A percentile compares a stretch with the other conserved stretches of the same genome.
Evolutionary conservation across 2,888 invertebrate genomes (phyloP).

Genomic region (Pristionchus fissidentatus): DNA sequence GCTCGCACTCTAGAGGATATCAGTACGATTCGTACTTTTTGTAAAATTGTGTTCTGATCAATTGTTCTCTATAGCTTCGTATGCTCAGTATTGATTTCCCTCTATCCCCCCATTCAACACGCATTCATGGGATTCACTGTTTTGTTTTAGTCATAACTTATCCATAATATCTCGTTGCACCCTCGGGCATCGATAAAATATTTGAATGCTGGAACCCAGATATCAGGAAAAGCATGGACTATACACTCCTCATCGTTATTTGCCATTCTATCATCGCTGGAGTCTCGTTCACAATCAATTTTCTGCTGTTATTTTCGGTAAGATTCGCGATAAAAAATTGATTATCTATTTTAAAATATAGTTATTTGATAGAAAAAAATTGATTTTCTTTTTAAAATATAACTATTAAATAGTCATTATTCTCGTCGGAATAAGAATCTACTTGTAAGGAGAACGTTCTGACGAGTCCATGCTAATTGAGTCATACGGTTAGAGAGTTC

Average conservation of each 20-base stretch:
- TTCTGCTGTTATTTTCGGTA: not conserved
- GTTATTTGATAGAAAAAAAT: not conserved
- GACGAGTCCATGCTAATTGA: no score
- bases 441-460: no score
- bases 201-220: no score
- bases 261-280: not conserved
- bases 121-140: not conserved
- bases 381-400: not conserved
- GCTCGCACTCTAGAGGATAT: no score
- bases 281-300: conserved; percentile 2
- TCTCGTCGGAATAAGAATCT: no score
- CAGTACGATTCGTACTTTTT: no score
- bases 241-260: conserved; percentile 8
- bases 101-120: not conserved
- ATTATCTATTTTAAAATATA: not conserved
- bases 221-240: no score
- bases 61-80: not conserved
- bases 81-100: not conserved
- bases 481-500: no score
- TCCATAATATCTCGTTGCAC: not conserved
- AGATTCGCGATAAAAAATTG: not conserved
- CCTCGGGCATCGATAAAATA: no score
- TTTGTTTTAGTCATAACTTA: not conserved
- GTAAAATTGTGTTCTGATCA: not conserved
- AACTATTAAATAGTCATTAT: no score